These are phyloP conservation scores for Lutjanus campechanus DNA, from an alignment of 2,797 vertebrate genomes.

Conservation along the genomic window DNA sequence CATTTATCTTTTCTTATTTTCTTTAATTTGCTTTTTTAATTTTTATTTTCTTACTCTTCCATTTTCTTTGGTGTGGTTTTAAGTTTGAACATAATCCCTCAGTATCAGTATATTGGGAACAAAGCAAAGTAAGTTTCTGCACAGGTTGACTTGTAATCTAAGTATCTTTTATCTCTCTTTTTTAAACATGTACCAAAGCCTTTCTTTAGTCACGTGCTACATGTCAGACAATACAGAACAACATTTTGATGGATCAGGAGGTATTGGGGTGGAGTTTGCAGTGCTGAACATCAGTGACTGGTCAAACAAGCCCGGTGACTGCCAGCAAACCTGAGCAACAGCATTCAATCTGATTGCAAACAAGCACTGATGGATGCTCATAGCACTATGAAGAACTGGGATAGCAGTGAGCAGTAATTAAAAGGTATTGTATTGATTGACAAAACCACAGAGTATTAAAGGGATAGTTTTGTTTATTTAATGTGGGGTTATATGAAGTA, in stretches of 20 bases:
- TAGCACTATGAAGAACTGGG: not conserved
- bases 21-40: slow-evolving; percentile 28
- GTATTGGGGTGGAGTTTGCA: slow-evolving; percentile 32
- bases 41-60: slow-evolving; percentile 43
- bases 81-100: slow-evolving; percentile 45
- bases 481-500: too few species aligned
- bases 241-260: slow-evolving; percentile 9
- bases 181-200: slow-evolving; percentile 12
- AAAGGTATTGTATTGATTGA: not conserved
- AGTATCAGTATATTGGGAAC: slow-evolving; percentile 42
- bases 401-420: not conserved
- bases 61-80: slow-evolving; percentile 51
- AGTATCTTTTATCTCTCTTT: slow-evolving; percentile 21
- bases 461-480: too few species aligned
- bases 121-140: slow-evolving; percentile 34
- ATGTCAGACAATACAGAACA: slow-evolving; percentile 38
- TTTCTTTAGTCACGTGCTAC: slow-evolving; percentile 33
- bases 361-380: not conserved
- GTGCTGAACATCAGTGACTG: slow-evolving; percentile 24
- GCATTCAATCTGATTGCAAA: not conserved
- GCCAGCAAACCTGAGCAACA: slow-evolving; percentile 18
- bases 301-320: slow-evolving; percentile 44
- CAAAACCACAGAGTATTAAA: slow-evolving; percentile 1
- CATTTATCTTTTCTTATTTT: slow-evolving; percentile 47
- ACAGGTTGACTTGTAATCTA: slow-evolving; percentile 34